Percentiles rank a stretch among this genome's conserved stretches.
phyloP scores from a whole-genome alignment of 1,140 invertebrate genomes.

The Listronotus bonariensis region DNA sequence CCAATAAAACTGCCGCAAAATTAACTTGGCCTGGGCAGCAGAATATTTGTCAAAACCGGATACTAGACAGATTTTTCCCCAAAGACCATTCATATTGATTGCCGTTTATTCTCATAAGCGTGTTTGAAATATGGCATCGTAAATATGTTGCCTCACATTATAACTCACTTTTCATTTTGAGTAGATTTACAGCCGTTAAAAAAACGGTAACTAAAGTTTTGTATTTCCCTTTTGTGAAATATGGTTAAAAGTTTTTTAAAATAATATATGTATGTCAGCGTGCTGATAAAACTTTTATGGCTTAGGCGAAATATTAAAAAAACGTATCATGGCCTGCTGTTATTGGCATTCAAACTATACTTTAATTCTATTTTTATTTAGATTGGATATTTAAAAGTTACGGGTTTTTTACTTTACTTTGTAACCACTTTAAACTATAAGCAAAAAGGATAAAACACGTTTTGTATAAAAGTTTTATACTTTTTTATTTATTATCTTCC shows the following conservation, averaged over 20 bases:
- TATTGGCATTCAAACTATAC: too few species aligned
- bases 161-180: conserved; percentile 26
- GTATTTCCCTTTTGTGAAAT: not conserved
- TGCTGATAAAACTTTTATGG: not conserved
- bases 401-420: too few species aligned
- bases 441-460: too few species aligned
- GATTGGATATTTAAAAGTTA: too few species aligned
- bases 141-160: conserved; percentile 24
- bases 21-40: conserved; percentile 1
- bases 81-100: conserved; percentile 24
- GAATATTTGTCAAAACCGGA: conserved; percentile 22
- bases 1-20: not conserved
- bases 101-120: conserved; percentile 29
- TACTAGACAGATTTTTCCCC: conserved; percentile 22
- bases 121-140: conserved; percentile 28
- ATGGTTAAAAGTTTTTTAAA: not conserved
- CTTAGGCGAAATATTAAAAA: too few species aligned
- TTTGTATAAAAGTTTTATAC: too few species aligned
- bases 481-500: too few species aligned
- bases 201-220: conserved; percentile 4
- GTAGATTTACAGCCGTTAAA: conserved; percentile 13
- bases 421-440: too few species aligned
- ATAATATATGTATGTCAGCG: not conserved
- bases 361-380: too few species aligned
- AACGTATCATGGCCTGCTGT: too few species aligned